Percentiles rank a stretch among this genome's conserved stretches.
Conservation (phyloP, 2,888 invertebrate species). For the Syrista parreyssii region DNA sequence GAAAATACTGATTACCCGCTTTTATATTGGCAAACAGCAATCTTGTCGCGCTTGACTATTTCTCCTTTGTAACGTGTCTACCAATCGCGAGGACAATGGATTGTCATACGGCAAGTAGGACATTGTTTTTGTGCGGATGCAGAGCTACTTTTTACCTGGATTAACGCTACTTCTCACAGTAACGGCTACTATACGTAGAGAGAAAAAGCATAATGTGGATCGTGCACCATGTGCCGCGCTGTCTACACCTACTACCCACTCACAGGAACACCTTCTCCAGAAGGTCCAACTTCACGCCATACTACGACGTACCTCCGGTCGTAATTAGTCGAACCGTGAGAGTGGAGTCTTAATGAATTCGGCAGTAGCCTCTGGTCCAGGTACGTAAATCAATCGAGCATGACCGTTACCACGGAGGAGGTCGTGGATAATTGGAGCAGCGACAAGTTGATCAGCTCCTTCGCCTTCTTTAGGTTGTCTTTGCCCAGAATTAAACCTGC, state of each 20-base stretch:
- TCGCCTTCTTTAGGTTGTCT: not conserved
- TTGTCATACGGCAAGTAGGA: constrained; percentile 20
- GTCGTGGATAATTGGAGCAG: constrained; percentile 50
- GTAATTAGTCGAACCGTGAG: not conserved
- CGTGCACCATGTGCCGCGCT: not conserved
- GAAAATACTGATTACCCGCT: constrained; percentile 13
- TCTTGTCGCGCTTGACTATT: not conserved
- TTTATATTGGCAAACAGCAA: not conserved
- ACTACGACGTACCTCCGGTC: not conserved
- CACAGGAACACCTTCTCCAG: not conserved
- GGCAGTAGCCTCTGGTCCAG: not conserved
- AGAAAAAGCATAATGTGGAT: not conserved
- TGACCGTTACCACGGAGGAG: constrained; percentile 19
- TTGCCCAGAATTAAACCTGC: not conserved
- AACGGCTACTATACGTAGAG: not conserved
- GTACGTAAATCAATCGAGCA: constrained; percentile 50
- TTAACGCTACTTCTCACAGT: constrained; percentile 22
- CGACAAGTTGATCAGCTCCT: constrained; percentile 54
- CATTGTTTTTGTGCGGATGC: constrained; percentile 33
- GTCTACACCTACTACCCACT: not conserved
- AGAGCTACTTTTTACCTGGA: constrained; percentile 34
- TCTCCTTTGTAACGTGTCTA: not conserved
- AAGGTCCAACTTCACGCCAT: not conserved
- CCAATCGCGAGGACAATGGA: constrained; percentile 31
- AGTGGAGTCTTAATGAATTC: not conserved